Evolutionary conservation across 1,140 invertebrate species (phyloP).

Genomic region (Bombus superbus): DNA sequence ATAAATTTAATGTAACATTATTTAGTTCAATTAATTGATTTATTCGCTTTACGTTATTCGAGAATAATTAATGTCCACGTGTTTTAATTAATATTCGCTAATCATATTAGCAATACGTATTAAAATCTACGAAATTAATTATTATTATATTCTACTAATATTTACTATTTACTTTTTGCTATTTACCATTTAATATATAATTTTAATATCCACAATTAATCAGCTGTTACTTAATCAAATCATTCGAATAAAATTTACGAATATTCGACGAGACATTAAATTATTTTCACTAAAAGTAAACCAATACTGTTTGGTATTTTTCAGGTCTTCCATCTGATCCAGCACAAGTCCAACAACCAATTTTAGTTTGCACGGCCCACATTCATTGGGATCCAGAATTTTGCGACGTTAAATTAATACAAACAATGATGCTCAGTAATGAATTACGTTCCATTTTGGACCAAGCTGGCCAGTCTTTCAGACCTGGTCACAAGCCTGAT

Average conservation of each 20-base stretch:
- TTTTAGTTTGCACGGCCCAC: constrained; percentile 98
- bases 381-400: constrained; percentile 99
- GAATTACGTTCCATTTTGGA: constrained; percentile 94
- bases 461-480: constrained; percentile 88
- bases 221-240: not conserved
- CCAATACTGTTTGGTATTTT: constrained; percentile 15
- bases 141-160: not conserved
- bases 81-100: no score
- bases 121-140: not conserved
- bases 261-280: not conserved
- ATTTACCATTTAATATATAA: no score
- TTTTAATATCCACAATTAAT: not conserved
- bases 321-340: constrained; percentile 89
- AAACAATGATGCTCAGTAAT: constrained; percentile 99
- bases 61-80: no score
- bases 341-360: constrained; percentile 90
- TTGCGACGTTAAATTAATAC: constrained; percentile 99
- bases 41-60: no score
- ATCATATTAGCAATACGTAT: not conserved
- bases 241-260: no score
- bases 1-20: no score
- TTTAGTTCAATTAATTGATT: no score
- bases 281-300: not conserved
- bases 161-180: not conserved
- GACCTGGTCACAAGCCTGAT: constrained; percentile 86